Conservation (phyloP, 2,113 vertebrate species). For the Semicossyphus pulcher region DNA sequence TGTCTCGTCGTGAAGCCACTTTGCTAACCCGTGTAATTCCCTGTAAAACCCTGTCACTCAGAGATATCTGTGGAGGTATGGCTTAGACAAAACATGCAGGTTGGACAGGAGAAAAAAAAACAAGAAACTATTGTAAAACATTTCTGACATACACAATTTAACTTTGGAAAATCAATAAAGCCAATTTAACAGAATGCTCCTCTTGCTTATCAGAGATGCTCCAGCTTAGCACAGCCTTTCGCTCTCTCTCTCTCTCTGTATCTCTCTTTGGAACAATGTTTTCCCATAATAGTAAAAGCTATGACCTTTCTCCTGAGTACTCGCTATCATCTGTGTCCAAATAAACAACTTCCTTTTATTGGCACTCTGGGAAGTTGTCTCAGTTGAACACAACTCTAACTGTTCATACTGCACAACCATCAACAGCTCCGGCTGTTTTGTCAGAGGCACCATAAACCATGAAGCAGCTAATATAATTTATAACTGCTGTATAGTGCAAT, state of each 20-base stretch:
- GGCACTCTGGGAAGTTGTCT: neutral
- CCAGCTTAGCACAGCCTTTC: neutral
- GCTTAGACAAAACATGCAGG: conserved; percentile 30
- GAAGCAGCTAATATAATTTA: neutral
- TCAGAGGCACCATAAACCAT: neutral
- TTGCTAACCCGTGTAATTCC: neutral
- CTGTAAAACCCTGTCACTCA: conserved; percentile 6
- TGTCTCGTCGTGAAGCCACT: neutral
- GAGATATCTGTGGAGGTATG: neutral
- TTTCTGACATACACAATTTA: conserved; percentile 57
- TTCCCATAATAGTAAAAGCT: conserved; percentile 36
- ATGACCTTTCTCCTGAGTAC: conserved; percentile 38
- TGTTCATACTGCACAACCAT: neutral
- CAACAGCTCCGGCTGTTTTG: neutral
- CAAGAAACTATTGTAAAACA: conserved; percentile 52
- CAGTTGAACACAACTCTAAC: neutral
- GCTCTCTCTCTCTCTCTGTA: neutral
- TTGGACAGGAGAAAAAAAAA: conserved; percentile 29
- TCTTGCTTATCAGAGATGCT: conserved; percentile 49
- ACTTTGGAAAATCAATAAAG: conserved; percentile 63
- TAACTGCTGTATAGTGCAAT: neutral
- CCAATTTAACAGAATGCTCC: conserved; percentile 50
- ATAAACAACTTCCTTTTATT: conserved; percentile 24
- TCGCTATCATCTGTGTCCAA: conserved; percentile 13
- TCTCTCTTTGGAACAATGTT: conserved; percentile 16